These are phyloP conservation scores for Saturnia pavonia DNA, from an alignment of 2,888 invertebrate species.

Conservation along the genomic window DNA sequence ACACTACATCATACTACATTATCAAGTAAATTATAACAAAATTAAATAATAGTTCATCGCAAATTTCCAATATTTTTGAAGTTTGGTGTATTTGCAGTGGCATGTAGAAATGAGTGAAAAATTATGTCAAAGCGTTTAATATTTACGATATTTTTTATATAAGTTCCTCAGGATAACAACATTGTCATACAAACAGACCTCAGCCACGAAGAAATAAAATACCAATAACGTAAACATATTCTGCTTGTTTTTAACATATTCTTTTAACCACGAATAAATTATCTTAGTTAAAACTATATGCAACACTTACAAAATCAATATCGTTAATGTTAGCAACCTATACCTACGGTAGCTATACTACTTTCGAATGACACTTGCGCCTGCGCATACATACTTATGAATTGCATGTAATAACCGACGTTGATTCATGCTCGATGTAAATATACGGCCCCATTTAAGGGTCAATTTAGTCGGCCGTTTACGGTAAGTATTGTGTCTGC, in stretches of 20 bases:
- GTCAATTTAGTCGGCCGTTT: conserved; percentile 35
- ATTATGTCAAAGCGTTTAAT: too few species aligned
- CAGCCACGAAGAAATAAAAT: too few species aligned
- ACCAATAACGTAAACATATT: neutral
- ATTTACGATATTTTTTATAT: too few species aligned
- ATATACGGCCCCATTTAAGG: conserved; percentile 28
- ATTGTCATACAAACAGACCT: too few species aligned
- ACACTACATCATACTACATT: too few species aligned
- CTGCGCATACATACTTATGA: conserved; percentile 40
- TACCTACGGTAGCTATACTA: conserved; percentile 19
- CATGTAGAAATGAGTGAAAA: too few species aligned
- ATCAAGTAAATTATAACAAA: too few species aligned
- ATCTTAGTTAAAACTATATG: neutral
- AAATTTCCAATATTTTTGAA: too few species aligned
- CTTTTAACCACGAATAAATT: neutral
- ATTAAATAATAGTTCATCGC: too few species aligned
- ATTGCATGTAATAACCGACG: conserved; percentile 27
- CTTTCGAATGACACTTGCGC: conserved; percentile 54
- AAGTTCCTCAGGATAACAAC: too few species aligned
- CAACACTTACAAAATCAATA: neutral
- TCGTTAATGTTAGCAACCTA: conserved; percentile 16
- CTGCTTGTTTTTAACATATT: neutral
- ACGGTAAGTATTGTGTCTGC: conserved; percentile 25
- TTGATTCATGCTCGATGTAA: conserved; percentile 29
- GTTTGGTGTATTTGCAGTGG: too few species aligned